Evolutionary conservation across 2,113 vertebrate species (phyloP), one percentile per base, ranked within the genome.

Genomic region (Cinclus mexicanus): DNA sequence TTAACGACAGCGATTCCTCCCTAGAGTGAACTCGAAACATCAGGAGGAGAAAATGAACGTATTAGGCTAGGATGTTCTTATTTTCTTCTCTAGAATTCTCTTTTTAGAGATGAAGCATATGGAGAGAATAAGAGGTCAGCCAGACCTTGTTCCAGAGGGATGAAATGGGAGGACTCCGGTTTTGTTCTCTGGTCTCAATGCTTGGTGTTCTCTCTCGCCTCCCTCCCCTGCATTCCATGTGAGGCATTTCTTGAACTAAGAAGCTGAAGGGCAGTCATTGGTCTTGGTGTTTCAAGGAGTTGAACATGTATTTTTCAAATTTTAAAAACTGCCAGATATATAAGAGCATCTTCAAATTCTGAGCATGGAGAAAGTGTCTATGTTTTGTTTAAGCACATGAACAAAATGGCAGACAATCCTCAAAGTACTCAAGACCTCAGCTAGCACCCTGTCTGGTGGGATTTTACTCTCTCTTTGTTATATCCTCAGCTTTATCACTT

Each of bases 401-500:
- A 39, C 50, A 79, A 76, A 93, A 42, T 24, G 24, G 16, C 31
- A 84, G 63, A 47, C 2, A 4, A 61, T 55, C 59, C 53, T 72
- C 31, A 35, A 82, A 85, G 46, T 53, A 72, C 46, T 44, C 46
- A 85, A 74, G 81, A 53, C 42, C 21, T 69, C 71, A 80, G 46
- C 14, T 56, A 47, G 4, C 5, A 9, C 24, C 39, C 2, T 82
- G n/a, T 41, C 52, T 61, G 11, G 7, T 46, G 14, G 14, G 8
- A 5, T 12, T 83, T 89, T 59, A 3, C n/a, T 39, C 12, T 10
- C 39, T 79, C 29, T 65, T 72, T 79, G 31, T 53, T 46, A 2
- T 76, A 28, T 44, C 20, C 42, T 93, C 76, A 65, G 79, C 79
- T 96, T 28, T 59, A 33, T 55, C 71, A 81, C 44, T 39, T 63